Evolutionary conservation across 2,888 invertebrate species (phyloP), one percentile per base, ranked within the genome.

Genomic region (Polyommatus iphigenia): DNA sequence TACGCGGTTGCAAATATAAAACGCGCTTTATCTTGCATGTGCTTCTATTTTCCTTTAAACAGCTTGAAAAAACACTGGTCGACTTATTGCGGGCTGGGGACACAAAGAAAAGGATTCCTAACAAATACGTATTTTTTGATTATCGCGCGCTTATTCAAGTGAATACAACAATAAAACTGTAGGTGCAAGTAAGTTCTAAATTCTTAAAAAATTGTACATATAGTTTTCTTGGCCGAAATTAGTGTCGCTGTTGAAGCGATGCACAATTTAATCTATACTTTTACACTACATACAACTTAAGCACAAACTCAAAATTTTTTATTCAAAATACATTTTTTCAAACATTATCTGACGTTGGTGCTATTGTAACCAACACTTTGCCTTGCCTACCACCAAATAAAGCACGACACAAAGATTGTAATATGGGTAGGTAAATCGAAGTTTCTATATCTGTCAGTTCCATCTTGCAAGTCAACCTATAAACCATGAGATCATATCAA

Each of bases 1-100:
- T 75, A 24, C 20, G 54, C 75, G 75, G 46, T 75, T 54, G 24
- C 50, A 75, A 75, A 75, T 50, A 29, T 75, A 54, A 75, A 46
- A 73, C 46, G 6, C 24, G 50, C 46, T 73, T 73, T 73, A 73
- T 73, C 24, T 50, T 46, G 15, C 13, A 75, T 75, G 50, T 75
- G 50, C 46, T 24, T 50, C 24, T 50, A 54, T 75, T 75, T 75
- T 54, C 46, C 50, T 50, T 75, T 46, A 13, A 75, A 67, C 29
- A 67, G 67, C 24, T 75, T 50, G 75, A 41, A 72, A 36, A 72
- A 41, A 72, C 36, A 41, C 36, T 72, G 41, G 41, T 8, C 20
- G 36, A 72, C 72, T 41, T 72, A 67, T 67, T 67, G 67, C 29
- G 29, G 29, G 29, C 15, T 32, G 29, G 10, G 4, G 13, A 29